phyloP scores from a whole-genome alignment of 2,888 invertebrate species.

The Meandrusa payeni region DNA sequence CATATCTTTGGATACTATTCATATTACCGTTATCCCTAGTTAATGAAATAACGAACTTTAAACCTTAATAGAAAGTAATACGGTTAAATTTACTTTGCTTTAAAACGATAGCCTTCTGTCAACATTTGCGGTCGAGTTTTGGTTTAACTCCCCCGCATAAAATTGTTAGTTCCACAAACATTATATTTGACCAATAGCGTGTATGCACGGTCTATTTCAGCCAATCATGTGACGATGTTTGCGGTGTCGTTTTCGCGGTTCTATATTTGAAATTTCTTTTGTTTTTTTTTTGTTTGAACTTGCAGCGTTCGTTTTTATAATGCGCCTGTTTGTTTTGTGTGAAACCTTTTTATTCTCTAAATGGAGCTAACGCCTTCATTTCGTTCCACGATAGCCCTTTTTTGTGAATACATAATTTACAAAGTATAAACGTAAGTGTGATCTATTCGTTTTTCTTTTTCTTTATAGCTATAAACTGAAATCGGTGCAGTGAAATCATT shows the following conservation, averaged over 20 bases:
- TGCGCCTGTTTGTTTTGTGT: constrained; percentile 16
- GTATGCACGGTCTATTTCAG: constrained; percentile 59
- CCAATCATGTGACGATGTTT: constrained; percentile 62
- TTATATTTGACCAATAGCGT: constrained; percentile 79
- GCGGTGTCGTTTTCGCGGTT: constrained; percentile 49
- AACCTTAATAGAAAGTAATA: constrained; percentile 30
- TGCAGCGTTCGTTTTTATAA: constrained; percentile 15
- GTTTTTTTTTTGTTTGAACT: constrained; percentile 35
- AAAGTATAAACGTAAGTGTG: too few species aligned
- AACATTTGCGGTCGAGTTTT: constrained; percentile 70
- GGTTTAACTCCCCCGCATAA: constrained; percentile 73
- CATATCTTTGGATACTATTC: constrained; percentile 47
- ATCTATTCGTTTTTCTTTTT: too few species aligned
- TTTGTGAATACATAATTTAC: too few species aligned
- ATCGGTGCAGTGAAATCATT: too few species aligned
- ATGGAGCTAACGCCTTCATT: constrained; percentile 11
- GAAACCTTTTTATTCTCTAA: constrained; percentile 13
- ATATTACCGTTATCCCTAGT: constrained; percentile 34
- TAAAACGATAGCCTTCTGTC: constrained; percentile 48
- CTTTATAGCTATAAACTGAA: too few species aligned
- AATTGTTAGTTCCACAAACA: constrained; percentile 69
- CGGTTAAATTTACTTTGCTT: constrained; percentile 36
- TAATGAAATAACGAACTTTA: constrained; percentile 24
- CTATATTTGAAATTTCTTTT: constrained; percentile 47
- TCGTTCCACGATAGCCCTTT: constrained; percentile 2